These are phyloP conservation scores for Mesocricetus auratus DNA, from an alignment of 2,113 vertebrate genomes.

Conservation along the genomic window DNA sequence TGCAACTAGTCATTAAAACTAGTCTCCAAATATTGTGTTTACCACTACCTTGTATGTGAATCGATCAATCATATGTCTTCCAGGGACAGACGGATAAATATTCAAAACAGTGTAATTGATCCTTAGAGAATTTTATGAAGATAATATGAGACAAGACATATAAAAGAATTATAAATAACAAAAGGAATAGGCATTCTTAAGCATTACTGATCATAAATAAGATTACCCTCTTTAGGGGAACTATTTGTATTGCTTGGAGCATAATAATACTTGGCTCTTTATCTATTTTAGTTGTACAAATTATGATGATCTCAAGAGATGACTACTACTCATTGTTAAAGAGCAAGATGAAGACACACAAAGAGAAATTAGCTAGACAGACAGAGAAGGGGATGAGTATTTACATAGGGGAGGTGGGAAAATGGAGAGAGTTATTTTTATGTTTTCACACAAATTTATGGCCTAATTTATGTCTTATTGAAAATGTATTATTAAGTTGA, in stretches of 20 bases:
- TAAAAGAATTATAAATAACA: neutral
- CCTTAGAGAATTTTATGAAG: neutral
- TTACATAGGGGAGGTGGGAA: neutral
- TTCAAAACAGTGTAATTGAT: neutral
- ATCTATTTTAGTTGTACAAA: neutral
- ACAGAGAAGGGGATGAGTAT: neutral
- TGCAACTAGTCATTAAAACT: neutral
- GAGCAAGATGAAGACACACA: neutral
- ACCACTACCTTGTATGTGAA: neutral
- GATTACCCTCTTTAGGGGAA: neutral
- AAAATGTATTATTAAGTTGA: slow-evolving; percentile 83
- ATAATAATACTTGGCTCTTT: neutral
- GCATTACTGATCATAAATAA: neutral
- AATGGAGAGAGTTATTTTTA: slow-evolving; percentile 5
- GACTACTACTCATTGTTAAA: neutral
- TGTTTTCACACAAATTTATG: slow-evolving; percentile 77
- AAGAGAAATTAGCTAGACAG: neutral
- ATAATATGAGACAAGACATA: neutral
- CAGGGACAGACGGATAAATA: neutral
- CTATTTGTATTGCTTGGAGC: neutral
- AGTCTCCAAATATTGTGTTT: neutral
- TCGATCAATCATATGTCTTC: neutral
- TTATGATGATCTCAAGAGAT: slow-evolving; percentile 15
- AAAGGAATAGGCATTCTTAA: neutral
- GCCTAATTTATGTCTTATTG: slow-evolving; percentile 84